Conservation (phyloP, 2,113 vertebrate genomes). For the Seriola dumerili region DNA sequence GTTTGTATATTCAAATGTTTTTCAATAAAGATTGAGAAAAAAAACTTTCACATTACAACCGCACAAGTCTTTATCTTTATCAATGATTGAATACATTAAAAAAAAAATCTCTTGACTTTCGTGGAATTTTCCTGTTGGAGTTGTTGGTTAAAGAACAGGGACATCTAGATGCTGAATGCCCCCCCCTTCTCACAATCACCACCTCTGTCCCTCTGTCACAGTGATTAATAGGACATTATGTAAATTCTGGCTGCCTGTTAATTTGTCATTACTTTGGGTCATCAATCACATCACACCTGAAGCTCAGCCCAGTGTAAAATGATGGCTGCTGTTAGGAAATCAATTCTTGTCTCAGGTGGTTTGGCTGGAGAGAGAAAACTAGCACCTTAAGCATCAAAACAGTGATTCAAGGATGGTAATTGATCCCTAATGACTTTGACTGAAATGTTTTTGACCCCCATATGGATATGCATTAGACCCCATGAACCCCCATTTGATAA, state of each 20-base stretch:
- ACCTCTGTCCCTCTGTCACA: constrained; percentile 51
- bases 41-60: too few relatives aligned
- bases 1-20: too few relatives aligned
- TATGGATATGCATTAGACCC: neutral
- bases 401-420: constrained; percentile 24
- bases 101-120: neutral
- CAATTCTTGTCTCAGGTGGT: constrained; percentile 34
- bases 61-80: too few relatives aligned
- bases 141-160: neutral
- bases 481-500: neutral
- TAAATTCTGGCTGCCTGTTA: constrained; percentile 48
- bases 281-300: constrained; percentile 70
- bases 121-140: neutral
- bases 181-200: neutral
- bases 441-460: constrained; percentile 8
- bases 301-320: constrained; percentile 37
- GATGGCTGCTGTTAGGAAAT: constrained; percentile 55
- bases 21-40: too few relatives aligned
- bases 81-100: neutral
- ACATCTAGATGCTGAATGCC: too few relatives aligned
- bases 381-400: constrained; percentile 8
- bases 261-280: constrained; percentile 66
- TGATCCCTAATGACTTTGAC: constrained; percentile 3
- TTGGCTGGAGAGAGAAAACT: constrained; percentile 2
- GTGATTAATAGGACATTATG: constrained; percentile 72